These are phyloP conservation scores for Calameuta idolon DNA, from an alignment of 2,888 invertebrate species.

Conservation along the genomic window DNA sequence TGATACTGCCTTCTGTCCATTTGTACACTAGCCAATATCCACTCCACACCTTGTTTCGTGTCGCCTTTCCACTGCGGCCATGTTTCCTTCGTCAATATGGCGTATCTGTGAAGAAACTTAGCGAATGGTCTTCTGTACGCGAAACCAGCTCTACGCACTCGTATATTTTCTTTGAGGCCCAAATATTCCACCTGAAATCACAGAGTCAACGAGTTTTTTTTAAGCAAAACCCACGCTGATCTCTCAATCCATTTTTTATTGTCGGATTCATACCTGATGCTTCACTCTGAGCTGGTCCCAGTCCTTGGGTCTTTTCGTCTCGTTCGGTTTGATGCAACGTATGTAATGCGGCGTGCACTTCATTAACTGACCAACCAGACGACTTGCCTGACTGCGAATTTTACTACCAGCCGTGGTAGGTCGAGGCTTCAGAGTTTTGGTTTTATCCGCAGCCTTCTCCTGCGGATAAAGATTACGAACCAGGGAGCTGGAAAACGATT, in stretches of 20 bases:
- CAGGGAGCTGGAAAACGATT: slow-evolving; percentile 67
- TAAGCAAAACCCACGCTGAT: no score
- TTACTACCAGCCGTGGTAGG: slow-evolving; percentile 77
- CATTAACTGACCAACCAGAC: slow-evolving; percentile 75
- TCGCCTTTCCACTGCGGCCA: slow-evolving; percentile 73
- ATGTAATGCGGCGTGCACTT: slow-evolving; percentile 78
- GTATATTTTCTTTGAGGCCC: slow-evolving; percentile 77
- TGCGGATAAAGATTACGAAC: slow-evolving; percentile 73
- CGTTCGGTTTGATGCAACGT: slow-evolving; percentile 79
- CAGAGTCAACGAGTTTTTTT: no score
- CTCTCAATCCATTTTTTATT: no score
- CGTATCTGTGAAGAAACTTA: slow-evolving; percentile 75
- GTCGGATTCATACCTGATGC: slow-evolving; percentile 63
- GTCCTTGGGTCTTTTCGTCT: slow-evolving; percentile 74
- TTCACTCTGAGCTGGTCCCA: slow-evolving; percentile 76
- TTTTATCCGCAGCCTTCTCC: slow-evolving; percentile 60
- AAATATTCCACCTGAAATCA: slow-evolving; percentile 72
- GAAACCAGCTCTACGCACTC: slow-evolving; percentile 77
- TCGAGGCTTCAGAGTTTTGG: slow-evolving; percentile 68
- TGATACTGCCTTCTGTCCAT: slow-evolving; percentile 75
- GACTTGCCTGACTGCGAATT: slow-evolving; percentile 76
- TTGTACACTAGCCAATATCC: slow-evolving; percentile 71
- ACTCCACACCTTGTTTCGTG: slow-evolving; percentile 70
- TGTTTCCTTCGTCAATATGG: slow-evolving; percentile 74
- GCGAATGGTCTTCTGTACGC: slow-evolving; percentile 74